Evolutionary conservation across 1,140 invertebrate species (phyloP).

Genomic region (Drosophila kepulauana): DNA sequence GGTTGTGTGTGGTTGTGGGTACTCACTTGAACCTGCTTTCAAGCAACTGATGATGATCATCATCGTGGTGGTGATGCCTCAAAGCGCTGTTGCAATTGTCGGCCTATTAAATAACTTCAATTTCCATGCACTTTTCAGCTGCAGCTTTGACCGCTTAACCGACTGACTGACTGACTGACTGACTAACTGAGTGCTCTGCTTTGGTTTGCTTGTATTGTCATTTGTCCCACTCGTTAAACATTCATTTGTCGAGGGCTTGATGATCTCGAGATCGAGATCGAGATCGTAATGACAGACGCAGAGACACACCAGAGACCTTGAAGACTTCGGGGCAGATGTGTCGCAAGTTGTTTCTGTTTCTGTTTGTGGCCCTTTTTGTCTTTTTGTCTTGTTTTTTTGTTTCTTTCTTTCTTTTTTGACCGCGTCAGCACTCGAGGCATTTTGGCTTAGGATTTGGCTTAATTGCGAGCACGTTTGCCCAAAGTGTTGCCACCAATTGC

Average conservation of each 20-base stretch:
- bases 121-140: constrained; percentile 49
- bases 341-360: constrained; percentile 37
- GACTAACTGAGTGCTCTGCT: neutral
- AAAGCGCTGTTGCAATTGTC: constrained; percentile 42
- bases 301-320: constrained; percentile 30
- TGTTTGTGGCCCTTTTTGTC: constrained; percentile 17
- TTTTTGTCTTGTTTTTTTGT: no score
- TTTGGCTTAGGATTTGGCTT: constrained; percentile 22
- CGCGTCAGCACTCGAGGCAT: constrained; percentile 32
- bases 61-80: constrained; percentile 5
- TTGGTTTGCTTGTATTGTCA: constrained; percentile 33
- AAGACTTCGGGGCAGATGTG: constrained; percentile 33
- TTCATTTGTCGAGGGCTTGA: constrained; percentile 33
- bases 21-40: neutral
- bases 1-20: neutral
- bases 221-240: constrained; percentile 48
- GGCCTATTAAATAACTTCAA: constrained; percentile 49
- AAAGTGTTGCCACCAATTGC: constrained; percentile 54
- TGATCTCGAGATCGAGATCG: constrained; percentile 9
- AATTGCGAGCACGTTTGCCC: constrained; percentile 44
- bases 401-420: constrained; percentile 2
- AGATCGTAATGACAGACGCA: constrained; percentile 34
- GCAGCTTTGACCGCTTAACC: constrained; percentile 18
- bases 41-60: constrained; percentile 22
- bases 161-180: constrained; percentile 5